Base-by-base conservation (phyloP, 2,888 invertebrate genomes). In the Dromius quadrimaculatus region DNA sequence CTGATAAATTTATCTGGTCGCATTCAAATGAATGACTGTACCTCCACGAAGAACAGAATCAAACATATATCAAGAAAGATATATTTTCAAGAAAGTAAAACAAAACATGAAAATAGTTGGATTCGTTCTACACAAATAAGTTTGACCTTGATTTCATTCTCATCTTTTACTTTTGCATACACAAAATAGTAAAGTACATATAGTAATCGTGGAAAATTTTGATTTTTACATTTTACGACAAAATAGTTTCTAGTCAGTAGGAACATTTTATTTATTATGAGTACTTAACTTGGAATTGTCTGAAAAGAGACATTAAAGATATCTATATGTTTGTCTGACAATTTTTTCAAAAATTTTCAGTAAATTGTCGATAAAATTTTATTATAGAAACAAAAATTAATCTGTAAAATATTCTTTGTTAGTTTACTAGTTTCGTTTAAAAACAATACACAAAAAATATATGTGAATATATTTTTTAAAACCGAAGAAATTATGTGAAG, bases 131-230 rank as follows among this genome's bases (percentile, higher is more conserved):
- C 41, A 41, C 41, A 41, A 41, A 41, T 41, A 41, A 41, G 6
- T 41, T 19, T 41, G 41, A 41, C 41, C 41, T 41, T 41, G 41
- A 41, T 41, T 41, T 41, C 41, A 41, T 41, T 41, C 41, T 11
- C 41, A 41, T 41, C 41, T 41, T 41, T 41, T 41, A 41, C 41
- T 41, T 41, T 41, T 15, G 41, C 15, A 41, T 41, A 41, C 41
- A 17, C 41, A 13, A 11, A 15, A 41, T 41, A 15, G 5, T 38
- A 11, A 38, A 38, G 38, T 38, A 38, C 38, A 38, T 38, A 38
- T 6, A 38, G 38, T 38, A 38, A 38, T 38, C 38, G 11, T 38
- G 13, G 38, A 38, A 38, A 38, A 38, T 38, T 38, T 38, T 5
- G 8, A 13, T 38, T 28, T 28, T 28, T 28, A 28, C 28, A 8